Evolutionary conservation across 2,888 invertebrate species (phyloP).

Genomic region (Capitulum mitella): DNA sequence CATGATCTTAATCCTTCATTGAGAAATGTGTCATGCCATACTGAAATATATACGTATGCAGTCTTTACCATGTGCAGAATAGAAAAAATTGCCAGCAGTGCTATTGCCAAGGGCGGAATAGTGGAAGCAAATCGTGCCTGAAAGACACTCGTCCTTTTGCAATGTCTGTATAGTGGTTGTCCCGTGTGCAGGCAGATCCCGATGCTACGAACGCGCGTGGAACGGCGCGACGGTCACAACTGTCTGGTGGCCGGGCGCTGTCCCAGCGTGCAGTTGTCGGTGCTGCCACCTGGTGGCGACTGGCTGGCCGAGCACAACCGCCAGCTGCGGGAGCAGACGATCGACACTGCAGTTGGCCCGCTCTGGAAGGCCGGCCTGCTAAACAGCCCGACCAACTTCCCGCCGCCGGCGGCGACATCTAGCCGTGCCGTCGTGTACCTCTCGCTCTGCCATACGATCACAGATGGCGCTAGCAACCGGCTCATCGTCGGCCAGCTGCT

Average conservation of each 20-base stretch:
- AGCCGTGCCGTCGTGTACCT: constrained; percentile 7
- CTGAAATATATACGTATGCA: no score
- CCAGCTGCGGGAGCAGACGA: neutral
- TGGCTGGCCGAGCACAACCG: neutral
- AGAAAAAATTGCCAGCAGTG: neutral
- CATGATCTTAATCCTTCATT: no score
- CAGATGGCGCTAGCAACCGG: neutral
- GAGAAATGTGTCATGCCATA: neutral
- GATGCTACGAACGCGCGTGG: neutral
- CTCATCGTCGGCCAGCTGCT: neutral
- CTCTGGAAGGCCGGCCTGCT: neutral
- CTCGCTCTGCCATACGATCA: neutral
- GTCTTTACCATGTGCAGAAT: no score
- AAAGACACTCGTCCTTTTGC: neutral
- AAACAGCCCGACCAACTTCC: neutral
- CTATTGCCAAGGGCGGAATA: neutral
- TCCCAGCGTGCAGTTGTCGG: neutral
- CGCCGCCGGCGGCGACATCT: neutral
- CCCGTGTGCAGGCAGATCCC: neutral
- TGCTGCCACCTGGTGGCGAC: constrained; percentile 1
- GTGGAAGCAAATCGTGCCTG: neutral
- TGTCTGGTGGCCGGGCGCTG: neutral
- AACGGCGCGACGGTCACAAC: neutral
- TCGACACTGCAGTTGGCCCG: neutral
- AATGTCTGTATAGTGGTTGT: neutral